Evolutionary conservation across 2,888 invertebrate species (phyloP).

Genomic region (Lepidocyrtinus sp.): DNA sequence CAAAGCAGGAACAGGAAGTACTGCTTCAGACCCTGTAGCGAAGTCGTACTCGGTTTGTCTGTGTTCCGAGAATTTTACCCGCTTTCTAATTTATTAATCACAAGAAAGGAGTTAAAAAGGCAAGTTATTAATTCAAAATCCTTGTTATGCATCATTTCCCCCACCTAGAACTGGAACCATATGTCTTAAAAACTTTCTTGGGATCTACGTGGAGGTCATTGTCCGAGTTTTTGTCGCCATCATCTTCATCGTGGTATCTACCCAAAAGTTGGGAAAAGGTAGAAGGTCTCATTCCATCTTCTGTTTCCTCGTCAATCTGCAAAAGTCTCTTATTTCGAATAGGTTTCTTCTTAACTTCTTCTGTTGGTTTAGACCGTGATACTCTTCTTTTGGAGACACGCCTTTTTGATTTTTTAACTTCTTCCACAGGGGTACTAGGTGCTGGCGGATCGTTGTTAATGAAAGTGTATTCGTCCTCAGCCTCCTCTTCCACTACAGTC

Average conservation of each 20-base stretch:
- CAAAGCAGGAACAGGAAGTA: too few relatives aligned
- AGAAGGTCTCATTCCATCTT: neutral
- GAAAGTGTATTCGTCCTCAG: too few relatives aligned
- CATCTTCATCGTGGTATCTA: conserved; percentile 48
- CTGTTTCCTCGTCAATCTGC: neutral
- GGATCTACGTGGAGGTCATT: conserved; percentile 54
- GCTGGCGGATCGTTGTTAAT: too few relatives aligned
- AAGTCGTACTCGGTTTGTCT: conserved; percentile 38
- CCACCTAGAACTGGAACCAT: conserved; percentile 25
- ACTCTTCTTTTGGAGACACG: neutral
- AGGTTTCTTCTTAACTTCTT: neutral
- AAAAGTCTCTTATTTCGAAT: neutral
- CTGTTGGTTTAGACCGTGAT: neutral
- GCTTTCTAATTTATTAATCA: conserved; percentile 20
- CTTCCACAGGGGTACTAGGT: neutral
- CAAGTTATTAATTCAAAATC: neutral
- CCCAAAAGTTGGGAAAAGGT: conserved; percentile 36
- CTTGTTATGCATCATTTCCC: too few relatives aligned
- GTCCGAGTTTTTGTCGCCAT: conserved; percentile 10
- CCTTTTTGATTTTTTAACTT: neutral
- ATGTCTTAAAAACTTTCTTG: conserved; percentile 41
- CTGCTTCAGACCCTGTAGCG: too few relatives aligned
- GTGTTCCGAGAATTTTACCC: conserved; percentile 38
- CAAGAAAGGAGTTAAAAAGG: neutral
- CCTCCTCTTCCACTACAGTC: too few relatives aligned